Evolutionary conservation across 2,888 invertebrate genomes (phyloP).

Genomic region (Drosophila greeni): DNA sequence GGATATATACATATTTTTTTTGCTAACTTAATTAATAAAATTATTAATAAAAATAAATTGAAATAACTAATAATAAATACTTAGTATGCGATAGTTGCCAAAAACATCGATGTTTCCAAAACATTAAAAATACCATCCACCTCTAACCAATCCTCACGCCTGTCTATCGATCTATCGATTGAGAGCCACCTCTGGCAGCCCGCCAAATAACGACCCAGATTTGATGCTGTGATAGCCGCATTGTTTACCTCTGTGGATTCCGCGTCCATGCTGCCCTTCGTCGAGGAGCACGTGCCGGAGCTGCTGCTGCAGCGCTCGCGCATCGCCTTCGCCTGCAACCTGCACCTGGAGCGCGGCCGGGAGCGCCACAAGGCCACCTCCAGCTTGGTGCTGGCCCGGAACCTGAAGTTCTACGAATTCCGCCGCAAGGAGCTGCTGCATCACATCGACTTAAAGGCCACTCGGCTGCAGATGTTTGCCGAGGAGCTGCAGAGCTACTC

Average conservation of each 20-base stretch:
- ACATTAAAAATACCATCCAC: too few species aligned
- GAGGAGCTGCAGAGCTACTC: slow-evolving; percentile 46
- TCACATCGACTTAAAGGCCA: slow-evolving; percentile 60
- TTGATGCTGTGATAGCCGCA: slow-evolving; percentile 1
- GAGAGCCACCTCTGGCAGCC: background rate
- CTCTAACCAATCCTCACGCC: background rate
- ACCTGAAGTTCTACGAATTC: slow-evolving; percentile 72
- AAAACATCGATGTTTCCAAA: background rate
- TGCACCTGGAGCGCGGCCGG: slow-evolving; percentile 33
- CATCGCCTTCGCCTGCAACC: slow-evolving; percentile 47
- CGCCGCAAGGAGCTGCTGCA: slow-evolving; percentile 63
- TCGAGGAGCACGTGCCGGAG: slow-evolving; percentile 54
- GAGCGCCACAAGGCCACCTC: slow-evolving; percentile 17
- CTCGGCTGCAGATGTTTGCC: slow-evolving; percentile 42
- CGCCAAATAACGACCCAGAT: slow-evolving; percentile 10
- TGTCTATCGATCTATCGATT: background rate
- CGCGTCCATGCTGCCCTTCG: slow-evolving; percentile 44
- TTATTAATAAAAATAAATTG: too few species aligned
- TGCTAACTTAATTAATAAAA: too few species aligned
- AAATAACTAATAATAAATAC: too few species aligned
- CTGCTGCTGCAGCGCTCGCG: slow-evolving; percentile 48
- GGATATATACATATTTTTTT: too few species aligned
- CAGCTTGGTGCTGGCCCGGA: slow-evolving; percentile 57
- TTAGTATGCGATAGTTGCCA: too few species aligned
- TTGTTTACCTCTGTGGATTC: slow-evolving; percentile 24